Base-by-base conservation (phyloP, 2,113 vertebrate species). In the Asarcornis scutulata region DNA sequence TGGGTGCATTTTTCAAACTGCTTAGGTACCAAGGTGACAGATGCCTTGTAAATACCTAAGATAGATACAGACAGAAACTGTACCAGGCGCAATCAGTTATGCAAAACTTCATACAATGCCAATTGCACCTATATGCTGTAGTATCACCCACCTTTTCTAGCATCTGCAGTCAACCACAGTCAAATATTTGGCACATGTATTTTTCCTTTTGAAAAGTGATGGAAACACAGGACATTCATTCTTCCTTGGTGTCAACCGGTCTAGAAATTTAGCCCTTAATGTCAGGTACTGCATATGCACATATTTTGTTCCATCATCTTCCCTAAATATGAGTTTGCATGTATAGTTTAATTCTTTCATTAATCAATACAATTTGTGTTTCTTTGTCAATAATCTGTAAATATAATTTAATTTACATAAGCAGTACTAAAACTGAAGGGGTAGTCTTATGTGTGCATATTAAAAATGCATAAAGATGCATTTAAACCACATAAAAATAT, bases 11-110 rank as follows among this genome's bases (percentile, higher is more conserved):
- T 95, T 96, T 96, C 96, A 96, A 96, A 96, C 44, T 95, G 96
- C 89, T 96, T 97, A 95, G 94, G 84, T 97, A 97, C 92, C 96
- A 97, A 95, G 95, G 92, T 94, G 94, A 96, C 13, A 90, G 93
- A 32, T 87, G 95, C 96, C 95, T 96, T 97, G 91, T 97, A 95
- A 93, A 97, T 96, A 96, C 97, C 96, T 97, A 96, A 95, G 96
- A 97, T 66, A 97, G 96, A 97, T 96, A 97, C 95, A 97, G 96
- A 97, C 94, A 97, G 93, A 97, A 96, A 97, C 96, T 96, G 93
- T 96, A 95, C 97, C 94, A 95, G 87, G 93, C 29, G 21, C 89
- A 44, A 89, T n/a, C 77, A 71, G 62, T 96, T 94, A 96, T 53
- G 94, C 86, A 97, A 92, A 95, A 94, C 91, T 95, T 86, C 83